Conservation (phyloP, 2,113 vertebrate species). For the Catharus bicknelli region DNA sequence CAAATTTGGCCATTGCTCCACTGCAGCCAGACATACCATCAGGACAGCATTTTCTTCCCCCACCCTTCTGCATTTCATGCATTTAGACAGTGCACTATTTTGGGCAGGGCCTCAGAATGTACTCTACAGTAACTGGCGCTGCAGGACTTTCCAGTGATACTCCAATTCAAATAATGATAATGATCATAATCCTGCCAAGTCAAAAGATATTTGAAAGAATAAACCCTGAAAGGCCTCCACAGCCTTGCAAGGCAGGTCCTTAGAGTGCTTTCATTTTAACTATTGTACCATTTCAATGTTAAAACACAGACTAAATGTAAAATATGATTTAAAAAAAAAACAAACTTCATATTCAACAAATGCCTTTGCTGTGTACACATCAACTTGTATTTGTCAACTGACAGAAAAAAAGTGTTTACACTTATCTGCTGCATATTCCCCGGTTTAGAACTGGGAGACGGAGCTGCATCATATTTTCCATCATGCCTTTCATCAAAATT, state of each 20-base stretch:
- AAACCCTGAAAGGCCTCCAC: slow-evolving; percentile 19
- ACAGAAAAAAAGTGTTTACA: background rate
- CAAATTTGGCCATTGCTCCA: slow-evolving; percentile 16
- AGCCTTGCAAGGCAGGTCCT: background rate
- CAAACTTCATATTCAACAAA: background rate
- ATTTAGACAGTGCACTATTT: background rate
- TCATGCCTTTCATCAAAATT: slow-evolving; percentile 38
- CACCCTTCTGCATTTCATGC: background rate
- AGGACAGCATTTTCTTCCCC: background rate
- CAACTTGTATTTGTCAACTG: background rate
- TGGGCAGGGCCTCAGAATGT: slow-evolving; percentile 1
- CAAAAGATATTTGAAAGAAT: background rate
- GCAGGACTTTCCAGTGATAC: background rate
- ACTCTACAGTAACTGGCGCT: background rate
- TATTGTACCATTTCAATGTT: background rate
- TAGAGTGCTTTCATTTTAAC: background rate
- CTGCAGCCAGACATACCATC: background rate
- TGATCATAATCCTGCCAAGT: background rate
- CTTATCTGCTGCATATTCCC: background rate
- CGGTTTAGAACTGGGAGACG: background rate
- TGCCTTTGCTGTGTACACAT: background rate
- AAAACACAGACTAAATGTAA: background rate
- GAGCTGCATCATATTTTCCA: background rate
- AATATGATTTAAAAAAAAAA: background rate
- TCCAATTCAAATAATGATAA: slow-evolving; percentile 32